Evolutionary conservation across 2,113 vertebrate genomes (phyloP).

Genomic region (Empidonax alnorum): DNA sequence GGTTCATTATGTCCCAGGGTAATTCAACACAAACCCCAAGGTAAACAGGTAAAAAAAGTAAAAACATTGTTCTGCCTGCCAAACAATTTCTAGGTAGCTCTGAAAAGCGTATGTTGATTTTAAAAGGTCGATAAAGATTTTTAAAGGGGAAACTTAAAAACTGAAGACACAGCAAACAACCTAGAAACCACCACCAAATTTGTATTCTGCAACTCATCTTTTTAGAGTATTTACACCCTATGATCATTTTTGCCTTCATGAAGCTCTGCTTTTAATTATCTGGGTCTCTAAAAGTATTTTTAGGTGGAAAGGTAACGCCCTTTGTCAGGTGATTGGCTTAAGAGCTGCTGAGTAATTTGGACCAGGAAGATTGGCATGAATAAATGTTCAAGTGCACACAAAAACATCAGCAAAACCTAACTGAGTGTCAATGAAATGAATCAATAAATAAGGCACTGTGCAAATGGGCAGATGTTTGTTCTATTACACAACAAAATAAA

Average conservation of each 20-base stretch:
- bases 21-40: slow-evolving; percentile 1
- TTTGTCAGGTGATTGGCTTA: not conserved
- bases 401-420: not conserved
- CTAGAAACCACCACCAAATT: not conserved
- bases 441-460: not conserved
- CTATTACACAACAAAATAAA: not conserved
- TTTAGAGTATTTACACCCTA: not conserved
- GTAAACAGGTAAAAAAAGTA: slow-evolving; percentile 5
- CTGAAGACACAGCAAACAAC: not conserved
- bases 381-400: not conserved
- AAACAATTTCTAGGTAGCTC: slow-evolving; percentile 8
- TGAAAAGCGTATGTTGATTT: not conserved
- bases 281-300: not conserved
- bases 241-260: not conserved
- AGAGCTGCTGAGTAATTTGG: not conserved
- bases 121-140: not conserved
- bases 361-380: not conserved
- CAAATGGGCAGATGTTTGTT: not conserved
- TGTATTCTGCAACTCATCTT: not conserved
- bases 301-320: not conserved
- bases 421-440: not conserved
- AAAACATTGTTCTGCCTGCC: not conserved
- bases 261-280: not conserved
- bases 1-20: slow-evolving; percentile 16
- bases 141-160: not conserved